A percentile compares a stretch with the other conserved stretches of the same genome.
Conservation (phyloP, 92 coral and sea anemone species). For the Meandrina meandrites region DNA sequence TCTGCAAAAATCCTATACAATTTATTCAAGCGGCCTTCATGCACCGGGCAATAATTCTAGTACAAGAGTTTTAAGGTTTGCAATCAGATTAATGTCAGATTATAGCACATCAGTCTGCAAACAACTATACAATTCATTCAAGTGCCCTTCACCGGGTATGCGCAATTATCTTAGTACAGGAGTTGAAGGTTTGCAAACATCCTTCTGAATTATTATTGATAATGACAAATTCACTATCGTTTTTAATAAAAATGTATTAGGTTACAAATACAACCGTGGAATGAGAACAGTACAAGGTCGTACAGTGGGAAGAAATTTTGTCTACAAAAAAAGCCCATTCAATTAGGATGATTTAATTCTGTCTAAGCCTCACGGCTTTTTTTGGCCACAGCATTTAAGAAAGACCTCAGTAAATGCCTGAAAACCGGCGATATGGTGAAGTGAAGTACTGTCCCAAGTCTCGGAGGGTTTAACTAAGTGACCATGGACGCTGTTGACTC, state of each 20-base stretch:
- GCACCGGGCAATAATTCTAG: not conserved
- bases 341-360: not conserved
- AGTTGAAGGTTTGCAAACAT: too few relatives aligned
- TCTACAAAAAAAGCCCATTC: not conserved
- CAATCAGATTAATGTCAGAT: too few relatives aligned
- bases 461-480: too few relatives aligned
- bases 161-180: too few relatives aligned
- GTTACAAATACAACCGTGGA: not conserved
- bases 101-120: too few relatives aligned
- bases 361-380: not conserved
- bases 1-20: not conserved
- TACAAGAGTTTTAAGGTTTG: not conserved
- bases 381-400: not conserved
- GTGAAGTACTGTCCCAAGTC: too few relatives aligned
- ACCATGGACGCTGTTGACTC: too few relatives aligned
- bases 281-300: not conserved
- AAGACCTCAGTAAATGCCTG: not conserved
- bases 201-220: too few relatives aligned
- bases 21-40: not conserved
- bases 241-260: not conserved
- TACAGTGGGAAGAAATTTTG: too few relatives aligned
- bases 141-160: too few relatives aligned
- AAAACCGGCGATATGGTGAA: too few relatives aligned
- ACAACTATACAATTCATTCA: too few relatives aligned
- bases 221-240: not conserved